A percentile compares a stretch with the other conserved stretches of the same genome.
Evolutionary conservation across 2,797 vertebrate species (phyloP).

Genomic region (Moxostoma hubbsi): DNA sequence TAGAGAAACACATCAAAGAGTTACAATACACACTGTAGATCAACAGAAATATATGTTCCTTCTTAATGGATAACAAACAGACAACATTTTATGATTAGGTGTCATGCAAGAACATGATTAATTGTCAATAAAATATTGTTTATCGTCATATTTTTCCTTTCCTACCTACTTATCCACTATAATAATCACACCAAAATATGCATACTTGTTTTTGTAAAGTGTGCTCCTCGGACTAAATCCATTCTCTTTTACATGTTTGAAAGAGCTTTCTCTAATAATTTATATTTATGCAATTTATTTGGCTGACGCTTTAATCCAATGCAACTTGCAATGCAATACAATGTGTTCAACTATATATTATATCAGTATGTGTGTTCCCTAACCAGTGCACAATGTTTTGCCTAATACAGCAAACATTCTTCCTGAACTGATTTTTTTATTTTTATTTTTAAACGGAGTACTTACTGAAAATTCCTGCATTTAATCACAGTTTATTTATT

Average conservation of each 20-base stretch:
- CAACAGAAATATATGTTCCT: not conserved
- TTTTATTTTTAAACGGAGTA: too few relatives aligned
- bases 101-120: not conserved
- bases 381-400: too few relatives aligned
- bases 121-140: not conserved
- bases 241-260: not conserved
- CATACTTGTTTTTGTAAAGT: not conserved
- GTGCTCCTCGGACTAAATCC: not conserved
- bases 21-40: not conserved
- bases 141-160: not conserved
- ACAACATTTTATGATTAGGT: not conserved
- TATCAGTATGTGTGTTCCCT: too few relatives aligned
- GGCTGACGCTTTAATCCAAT: too few relatives aligned
- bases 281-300: too few relatives aligned
- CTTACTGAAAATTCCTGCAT: too few relatives aligned
- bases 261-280: not conserved
- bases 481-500: too few relatives aligned
- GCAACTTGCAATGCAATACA: too few relatives aligned
- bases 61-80: slow-evolving; percentile 1
- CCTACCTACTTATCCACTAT: too few relatives aligned
- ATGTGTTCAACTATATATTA: too few relatives aligned
- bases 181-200: not conserved
- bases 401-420: too few relatives aligned
- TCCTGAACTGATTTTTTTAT: too few relatives aligned
- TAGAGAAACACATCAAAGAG: slow-evolving; percentile 1